Conservation (phyloP, 2,113 vertebrate species). For the Chamaea fasciata region DNA sequence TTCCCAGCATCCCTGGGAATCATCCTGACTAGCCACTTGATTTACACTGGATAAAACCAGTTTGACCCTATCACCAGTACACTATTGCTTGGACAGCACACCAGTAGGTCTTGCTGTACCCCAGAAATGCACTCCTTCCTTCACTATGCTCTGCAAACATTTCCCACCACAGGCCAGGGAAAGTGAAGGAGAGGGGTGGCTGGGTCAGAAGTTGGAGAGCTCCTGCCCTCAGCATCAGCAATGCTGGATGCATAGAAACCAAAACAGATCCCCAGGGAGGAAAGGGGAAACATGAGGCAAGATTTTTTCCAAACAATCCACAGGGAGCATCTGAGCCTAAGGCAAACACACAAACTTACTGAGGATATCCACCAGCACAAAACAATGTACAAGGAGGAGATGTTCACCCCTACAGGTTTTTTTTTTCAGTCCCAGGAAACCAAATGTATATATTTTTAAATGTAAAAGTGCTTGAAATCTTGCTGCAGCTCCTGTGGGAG, state of each 20-base stretch:
- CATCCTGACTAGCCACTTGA: neutral
- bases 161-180: neutral
- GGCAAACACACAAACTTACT: neutral
- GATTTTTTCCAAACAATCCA: neutral
- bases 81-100: rapidly evolving
- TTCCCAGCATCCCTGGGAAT: neutral
- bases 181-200: neutral
- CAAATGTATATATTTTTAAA: neutral
- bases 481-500: neutral
- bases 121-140: neutral
- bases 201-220: neutral
- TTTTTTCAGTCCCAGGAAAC: neutral
- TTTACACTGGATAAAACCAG: neutral
- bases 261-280: neutral
- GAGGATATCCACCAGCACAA: neutral
- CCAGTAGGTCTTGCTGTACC: neutral
- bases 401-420: neutral
- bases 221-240: neutral
- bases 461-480: neutral
- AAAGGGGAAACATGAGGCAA: neutral
- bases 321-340: neutral
- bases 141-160: rapidly evolving
- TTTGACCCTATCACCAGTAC: neutral
- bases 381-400: neutral
- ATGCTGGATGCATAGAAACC: neutral